Evolutionary conservation across 1,140 invertebrate genomes (phyloP).

Genomic region (Apis laboriosa): DNA sequence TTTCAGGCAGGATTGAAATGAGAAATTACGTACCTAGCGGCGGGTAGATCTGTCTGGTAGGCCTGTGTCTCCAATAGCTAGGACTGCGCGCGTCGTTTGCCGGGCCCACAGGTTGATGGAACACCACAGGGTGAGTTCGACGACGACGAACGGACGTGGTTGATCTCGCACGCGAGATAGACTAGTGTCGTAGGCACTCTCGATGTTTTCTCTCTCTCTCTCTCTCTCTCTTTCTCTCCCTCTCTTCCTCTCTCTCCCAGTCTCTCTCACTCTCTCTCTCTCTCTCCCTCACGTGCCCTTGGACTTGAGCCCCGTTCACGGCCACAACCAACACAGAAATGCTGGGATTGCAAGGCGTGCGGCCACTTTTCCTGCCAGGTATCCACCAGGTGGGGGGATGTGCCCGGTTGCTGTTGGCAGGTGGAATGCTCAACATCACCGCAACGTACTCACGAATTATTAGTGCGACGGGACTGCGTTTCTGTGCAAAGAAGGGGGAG

Average conservation of each 20-base stretch:
- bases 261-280: constrained; percentile 41
- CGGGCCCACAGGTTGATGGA: no score
- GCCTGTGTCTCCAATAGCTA: background rate
- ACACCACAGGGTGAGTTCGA: background rate
- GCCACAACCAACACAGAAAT: constrained; percentile 79
- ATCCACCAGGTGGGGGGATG: constrained; percentile 70
- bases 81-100: no score
- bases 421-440: constrained; percentile 76
- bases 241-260: constrained; percentile 29
- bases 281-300: constrained; percentile 75
- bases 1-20: no score
- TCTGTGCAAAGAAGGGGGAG: constrained; percentile 44
- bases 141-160: constrained; percentile 31
- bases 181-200: constrained; percentile 50
- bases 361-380: constrained; percentile 77
- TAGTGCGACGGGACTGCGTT: constrained; percentile 68
- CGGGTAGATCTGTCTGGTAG: no score
- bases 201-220: constrained; percentile 14
- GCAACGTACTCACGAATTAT: constrained; percentile 74
- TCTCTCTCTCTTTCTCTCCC: background rate
- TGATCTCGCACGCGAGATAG: constrained; percentile 56
- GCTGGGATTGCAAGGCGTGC: constrained; percentile 77
- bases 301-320: constrained; percentile 80
- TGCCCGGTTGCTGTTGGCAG: constrained; percentile 74
- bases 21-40: no score